Evolutionary conservation across 1,140 invertebrate genomes (phyloP).

Genomic region (Dysdera silvatica): DNA sequence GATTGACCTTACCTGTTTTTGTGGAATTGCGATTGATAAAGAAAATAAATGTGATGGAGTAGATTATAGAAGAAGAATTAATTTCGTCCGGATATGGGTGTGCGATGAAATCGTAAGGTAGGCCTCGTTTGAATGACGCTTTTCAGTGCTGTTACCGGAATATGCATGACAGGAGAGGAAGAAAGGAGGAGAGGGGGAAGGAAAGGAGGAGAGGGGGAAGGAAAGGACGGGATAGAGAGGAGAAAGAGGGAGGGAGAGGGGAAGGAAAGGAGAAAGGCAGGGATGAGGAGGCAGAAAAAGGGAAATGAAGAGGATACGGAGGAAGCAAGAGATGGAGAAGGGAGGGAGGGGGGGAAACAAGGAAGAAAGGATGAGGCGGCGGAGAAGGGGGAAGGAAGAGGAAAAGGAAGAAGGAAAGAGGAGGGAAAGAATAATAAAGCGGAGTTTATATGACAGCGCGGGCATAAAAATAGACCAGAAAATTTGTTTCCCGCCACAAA

Average conservation of each 20-base stretch:
- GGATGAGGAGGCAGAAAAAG: background rate
- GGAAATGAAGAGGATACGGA: background rate
- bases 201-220: background rate
- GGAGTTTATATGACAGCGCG: too few species aligned
- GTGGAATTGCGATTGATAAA: too few species aligned
- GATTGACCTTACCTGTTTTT: too few species aligned
- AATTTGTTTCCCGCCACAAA: too few species aligned
- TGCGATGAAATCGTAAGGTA: too few species aligned
- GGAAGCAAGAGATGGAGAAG: background rate
- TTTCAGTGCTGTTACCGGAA: too few species aligned
- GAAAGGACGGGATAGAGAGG: background rate
- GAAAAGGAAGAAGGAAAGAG: background rate
- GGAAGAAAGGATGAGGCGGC: background rate
- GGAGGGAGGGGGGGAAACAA: background rate
- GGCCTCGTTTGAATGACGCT: too few species aligned
- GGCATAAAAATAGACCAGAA: too few species aligned
- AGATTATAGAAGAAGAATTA: too few species aligned
- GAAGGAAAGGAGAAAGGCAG: background rate
- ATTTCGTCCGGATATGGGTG: too few species aligned
- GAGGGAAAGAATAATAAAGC: too few species aligned
- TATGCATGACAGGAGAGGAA: background rate
- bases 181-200: background rate
- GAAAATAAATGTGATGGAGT: too few species aligned
- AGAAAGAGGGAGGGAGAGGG: background rate
- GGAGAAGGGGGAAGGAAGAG: background rate